Percentiles rank a stretch among this genome's conserved stretches.
phyloP scores from a whole-genome alignment of 1,140 invertebrate genomes.

The Harlomillsia oculata region DNA sequence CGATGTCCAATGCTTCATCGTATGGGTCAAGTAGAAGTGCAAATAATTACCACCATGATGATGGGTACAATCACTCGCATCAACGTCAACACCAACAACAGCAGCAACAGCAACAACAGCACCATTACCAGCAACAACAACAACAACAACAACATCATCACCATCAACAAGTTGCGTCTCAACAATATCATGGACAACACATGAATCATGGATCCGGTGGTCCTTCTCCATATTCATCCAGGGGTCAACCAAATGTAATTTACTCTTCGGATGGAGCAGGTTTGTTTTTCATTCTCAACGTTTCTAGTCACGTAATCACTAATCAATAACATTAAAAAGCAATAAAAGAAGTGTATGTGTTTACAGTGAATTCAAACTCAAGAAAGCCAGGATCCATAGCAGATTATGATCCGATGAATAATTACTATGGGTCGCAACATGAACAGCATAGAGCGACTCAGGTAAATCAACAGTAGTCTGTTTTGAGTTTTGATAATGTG shows the following conservation, averaged over 20 bases:
- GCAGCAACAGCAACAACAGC: conserved; percentile 26
- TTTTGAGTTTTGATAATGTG: not conserved
- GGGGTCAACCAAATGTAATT: conserved; percentile 56
- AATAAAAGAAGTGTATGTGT: too few relatives aligned
- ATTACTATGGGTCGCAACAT: conserved; percentile 69
- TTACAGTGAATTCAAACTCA: conserved; percentile 50
- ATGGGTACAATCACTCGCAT: conserved; percentile 2
- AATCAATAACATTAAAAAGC: too few relatives aligned
- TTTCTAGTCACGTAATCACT: not conserved
- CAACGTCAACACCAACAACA: conserved; percentile 39
- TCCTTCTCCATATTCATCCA: conserved; percentile 25
- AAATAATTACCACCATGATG: conserved; percentile 18
- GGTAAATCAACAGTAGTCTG: conserved; percentile 1
- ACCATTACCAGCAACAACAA: conserved; percentile 12
- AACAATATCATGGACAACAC: conserved; percentile 16
- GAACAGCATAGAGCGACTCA: conserved; percentile 19
- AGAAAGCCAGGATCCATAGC: conserved; percentile 81
- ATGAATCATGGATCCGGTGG: conserved; percentile 15
- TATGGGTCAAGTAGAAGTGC: conserved; percentile 34
- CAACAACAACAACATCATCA: not conserved
- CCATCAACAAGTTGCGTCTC: conserved; percentile 19
- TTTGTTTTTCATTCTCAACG: conserved; percentile 19
- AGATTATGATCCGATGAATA: conserved; percentile 90
- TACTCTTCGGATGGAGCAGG: conserved; percentile 59
- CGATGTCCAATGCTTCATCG: conserved; percentile 20